phyloP scores from a whole-genome alignment of 2,797 vertebrate species.

The Hippocampus kuda region DNA sequence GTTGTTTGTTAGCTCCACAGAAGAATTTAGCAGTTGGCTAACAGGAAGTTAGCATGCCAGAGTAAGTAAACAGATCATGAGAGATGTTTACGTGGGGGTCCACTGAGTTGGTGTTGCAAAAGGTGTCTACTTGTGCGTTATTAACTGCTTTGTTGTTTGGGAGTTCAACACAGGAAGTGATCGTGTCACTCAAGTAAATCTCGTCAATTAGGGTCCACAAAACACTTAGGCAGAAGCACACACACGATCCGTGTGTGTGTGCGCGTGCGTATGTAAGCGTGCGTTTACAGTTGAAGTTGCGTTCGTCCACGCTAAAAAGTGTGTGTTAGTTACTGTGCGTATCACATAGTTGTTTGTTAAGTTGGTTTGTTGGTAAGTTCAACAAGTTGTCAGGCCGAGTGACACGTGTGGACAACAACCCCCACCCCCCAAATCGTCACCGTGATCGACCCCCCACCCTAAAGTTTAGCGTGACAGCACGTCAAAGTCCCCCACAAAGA shows the following conservation, averaged over 20 bases:
- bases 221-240: too few relatives aligned
- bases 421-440: conserved; percentile 8
- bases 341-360: neutral
- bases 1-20: neutral
- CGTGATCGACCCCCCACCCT: conserved; percentile 20
- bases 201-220: too few relatives aligned
- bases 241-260: too few relatives aligned
- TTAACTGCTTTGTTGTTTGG: neutral
- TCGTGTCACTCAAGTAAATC: too few relatives aligned
- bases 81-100: too few relatives aligned
- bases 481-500: conserved; percentile 44
- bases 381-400: conserved; percentile 56
- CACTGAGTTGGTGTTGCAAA: too few relatives aligned
- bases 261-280: too few relatives aligned
- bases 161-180: neutral
- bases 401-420: conserved; percentile 60
- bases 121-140: too few relatives aligned
- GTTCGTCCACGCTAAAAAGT: neutral
- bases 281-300: neutral
- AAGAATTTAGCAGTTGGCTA: too few relatives aligned
- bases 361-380: conserved; percentile 11
- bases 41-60: neutral
- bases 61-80: neutral
- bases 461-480: conserved; percentile 45
- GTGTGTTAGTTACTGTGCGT: too few relatives aligned